Conservation (phyloP, 2,888 invertebrate species). For the Elysia crispata region DNA sequence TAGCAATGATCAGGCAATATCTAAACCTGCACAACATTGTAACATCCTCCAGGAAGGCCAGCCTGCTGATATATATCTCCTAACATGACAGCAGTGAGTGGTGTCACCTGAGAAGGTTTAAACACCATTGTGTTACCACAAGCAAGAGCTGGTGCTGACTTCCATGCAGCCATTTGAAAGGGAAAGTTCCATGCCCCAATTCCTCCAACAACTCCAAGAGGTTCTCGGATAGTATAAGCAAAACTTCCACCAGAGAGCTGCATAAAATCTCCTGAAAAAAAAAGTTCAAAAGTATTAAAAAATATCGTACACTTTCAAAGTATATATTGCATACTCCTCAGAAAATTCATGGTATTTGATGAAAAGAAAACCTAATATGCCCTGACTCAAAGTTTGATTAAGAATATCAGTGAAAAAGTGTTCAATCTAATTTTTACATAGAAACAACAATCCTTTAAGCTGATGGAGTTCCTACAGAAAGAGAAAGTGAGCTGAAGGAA, state of each 20-base stretch:
- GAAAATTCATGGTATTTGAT: no score
- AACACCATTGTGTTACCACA: slow-evolving; percentile 81
- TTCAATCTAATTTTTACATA: no score
- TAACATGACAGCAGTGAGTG: slow-evolving; percentile 80
- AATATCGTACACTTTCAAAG: no score
- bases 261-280: slow-evolving; percentile 78
- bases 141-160: slow-evolving; percentile 79
- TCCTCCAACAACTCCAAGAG: slow-evolving; percentile 80
- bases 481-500: no score
- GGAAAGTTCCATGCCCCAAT: slow-evolving; percentile 82
- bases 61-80: slow-evolving; percentile 80
- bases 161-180: slow-evolving; percentile 80
- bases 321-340: no score
- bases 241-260: slow-evolving; percentile 78
- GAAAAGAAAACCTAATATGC: no score
- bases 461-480: no score
- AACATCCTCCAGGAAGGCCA: slow-evolving; percentile 80
- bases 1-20: no score
- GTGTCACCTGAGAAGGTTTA: slow-evolving; percentile 81
- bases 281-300: no score
- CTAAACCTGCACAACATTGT: slow-evolving; percentile 80
- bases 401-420: no score
- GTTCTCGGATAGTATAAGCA: slow-evolving; percentile 79
- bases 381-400: no score
- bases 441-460: no score